Conservation (phyloP, 2,888 invertebrate genomes). For the Troides helena region DNA sequence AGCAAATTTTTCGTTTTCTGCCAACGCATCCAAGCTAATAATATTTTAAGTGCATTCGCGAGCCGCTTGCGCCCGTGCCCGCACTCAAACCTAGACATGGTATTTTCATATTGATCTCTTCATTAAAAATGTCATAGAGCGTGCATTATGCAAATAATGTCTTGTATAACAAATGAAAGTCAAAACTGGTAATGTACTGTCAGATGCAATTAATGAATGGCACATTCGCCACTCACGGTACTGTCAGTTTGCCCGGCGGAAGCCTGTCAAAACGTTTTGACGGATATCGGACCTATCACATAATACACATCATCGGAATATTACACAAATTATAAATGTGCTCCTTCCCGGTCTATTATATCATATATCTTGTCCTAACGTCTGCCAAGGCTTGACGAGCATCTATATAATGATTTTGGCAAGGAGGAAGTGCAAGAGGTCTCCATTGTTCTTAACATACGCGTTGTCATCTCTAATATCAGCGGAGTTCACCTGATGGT, state of each 20-base stretch:
- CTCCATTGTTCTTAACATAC: constrained; percentile 1
- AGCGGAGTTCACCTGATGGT: not conserved
- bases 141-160: constrained; percentile 40
- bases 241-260: constrained; percentile 50
- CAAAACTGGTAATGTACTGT: constrained; percentile 54
- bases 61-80: constrained; percentile 3
- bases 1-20: constrained; percentile 25
- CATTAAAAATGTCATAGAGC: constrained; percentile 25
- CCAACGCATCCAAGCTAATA: constrained; percentile 22
- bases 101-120: constrained; percentile 17
- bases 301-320: constrained; percentile 37
- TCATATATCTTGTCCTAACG: constrained; percentile 15
- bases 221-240: constrained; percentile 56
- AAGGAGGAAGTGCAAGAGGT: not conserved
- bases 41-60: constrained; percentile 28
- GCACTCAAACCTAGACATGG: constrained; percentile 4
- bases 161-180: constrained; percentile 75
- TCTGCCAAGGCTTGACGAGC: not conserved
- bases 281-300: constrained; percentile 40
- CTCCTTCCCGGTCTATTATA: constrained; percentile 17
- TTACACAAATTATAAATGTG: constrained; percentile 34
- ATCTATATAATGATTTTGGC: not conserved
- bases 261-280: constrained; percentile 59
- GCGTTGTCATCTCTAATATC: not conserved
- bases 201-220: constrained; percentile 65